These are phyloP conservation scores for Petrocephalus sullivani DNA, from an alignment of 2,797 vertebrate species.

Conservation along the genomic window DNA sequence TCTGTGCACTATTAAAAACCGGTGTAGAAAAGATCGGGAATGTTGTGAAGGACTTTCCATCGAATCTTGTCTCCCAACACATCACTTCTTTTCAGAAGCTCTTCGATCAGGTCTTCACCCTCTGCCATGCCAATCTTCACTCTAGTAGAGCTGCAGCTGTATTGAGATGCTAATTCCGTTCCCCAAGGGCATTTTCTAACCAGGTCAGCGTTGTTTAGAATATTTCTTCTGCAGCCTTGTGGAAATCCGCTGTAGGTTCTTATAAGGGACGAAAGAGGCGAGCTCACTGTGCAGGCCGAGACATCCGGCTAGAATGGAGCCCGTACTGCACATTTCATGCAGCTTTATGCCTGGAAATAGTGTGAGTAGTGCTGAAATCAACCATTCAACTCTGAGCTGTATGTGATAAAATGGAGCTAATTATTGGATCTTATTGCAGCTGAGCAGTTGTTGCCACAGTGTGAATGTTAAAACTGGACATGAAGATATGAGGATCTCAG, in stretches of 20 bases:
- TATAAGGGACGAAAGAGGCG: slow-evolving; percentile 46
- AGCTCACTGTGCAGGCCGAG: slow-evolving; percentile 37
- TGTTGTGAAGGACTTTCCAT: not conserved
- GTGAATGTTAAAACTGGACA: not conserved
- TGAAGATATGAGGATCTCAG: not conserved
- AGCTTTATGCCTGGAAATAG: not conserved
- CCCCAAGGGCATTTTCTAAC: slow-evolving; percentile 66
- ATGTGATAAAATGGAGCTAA: not conserved
- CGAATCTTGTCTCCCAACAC: not conserved
- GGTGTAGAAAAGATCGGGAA: not conserved
- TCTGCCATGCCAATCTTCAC: slow-evolving; percentile 55
- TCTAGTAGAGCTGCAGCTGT: slow-evolving; percentile 55
- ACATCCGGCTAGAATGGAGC: slow-evolving; percentile 32
- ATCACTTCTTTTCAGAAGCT: slow-evolving; percentile 26
- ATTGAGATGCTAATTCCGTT: slow-evolving; percentile 69
- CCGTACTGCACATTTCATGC: slow-evolving; percentile 17
- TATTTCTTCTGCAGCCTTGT: slow-evolving; percentile 63
- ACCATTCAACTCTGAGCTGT: not conserved
- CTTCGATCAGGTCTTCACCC: slow-evolving; percentile 47
- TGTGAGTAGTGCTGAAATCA: not conserved
- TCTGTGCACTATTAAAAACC: not conserved
- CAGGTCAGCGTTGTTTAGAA: slow-evolving; percentile 70
- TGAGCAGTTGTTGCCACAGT: not conserved
- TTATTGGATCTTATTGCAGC: not conserved
- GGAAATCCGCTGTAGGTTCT: slow-evolving; percentile 52